Percentiles rank a stretch among this genome's conserved stretches.
These are phyloP conservation scores for Aphis gossypii DNA, from an alignment of 1,140 invertebrate species.

Conservation along the genomic window DNA sequence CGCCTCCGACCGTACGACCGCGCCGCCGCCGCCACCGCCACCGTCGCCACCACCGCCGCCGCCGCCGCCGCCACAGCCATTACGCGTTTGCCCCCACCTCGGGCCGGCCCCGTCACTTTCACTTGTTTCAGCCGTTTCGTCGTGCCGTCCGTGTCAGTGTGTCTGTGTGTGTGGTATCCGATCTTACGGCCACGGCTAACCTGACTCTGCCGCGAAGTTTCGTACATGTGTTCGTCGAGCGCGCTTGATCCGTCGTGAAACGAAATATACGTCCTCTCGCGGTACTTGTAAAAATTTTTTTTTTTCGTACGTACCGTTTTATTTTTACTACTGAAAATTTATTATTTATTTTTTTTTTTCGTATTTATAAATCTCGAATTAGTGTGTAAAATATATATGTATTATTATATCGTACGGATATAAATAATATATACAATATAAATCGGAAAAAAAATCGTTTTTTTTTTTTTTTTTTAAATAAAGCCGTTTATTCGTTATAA, in stretches of 20 bases:
- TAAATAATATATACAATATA: background rate
- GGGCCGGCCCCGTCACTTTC: slow-evolving; percentile 57
- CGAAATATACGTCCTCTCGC: slow-evolving; percentile 4
- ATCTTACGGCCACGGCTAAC: slow-evolving; percentile 36
- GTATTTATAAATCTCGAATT: background rate
- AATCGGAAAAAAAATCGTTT: background rate
- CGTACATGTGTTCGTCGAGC: slow-evolving; percentile 49
- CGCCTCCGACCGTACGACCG: background rate
- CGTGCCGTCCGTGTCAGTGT: slow-evolving; percentile 58
- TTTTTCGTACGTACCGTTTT: background rate
- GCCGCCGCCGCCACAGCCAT: slow-evolving; percentile 28
- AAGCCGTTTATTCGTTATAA: background rate
- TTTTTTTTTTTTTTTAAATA: background rate
- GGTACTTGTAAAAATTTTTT: slow-evolving; percentile 14
- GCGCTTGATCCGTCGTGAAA: background rate
- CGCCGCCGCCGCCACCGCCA: background rate
- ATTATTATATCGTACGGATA: background rate
- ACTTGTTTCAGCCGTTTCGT: slow-evolving; percentile 53
- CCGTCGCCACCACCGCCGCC: background rate
- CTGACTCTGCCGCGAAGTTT: slow-evolving; percentile 46
- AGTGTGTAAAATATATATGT: background rate
- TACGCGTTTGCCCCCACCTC: slow-evolving; percentile 29
- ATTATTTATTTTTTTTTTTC: background rate
- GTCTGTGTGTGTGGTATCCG: slow-evolving; percentile 51
- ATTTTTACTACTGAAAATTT: background rate